Conservation (phyloP, 1,140 invertebrate species). For the Brachionus asplanchnoidis region DNA sequence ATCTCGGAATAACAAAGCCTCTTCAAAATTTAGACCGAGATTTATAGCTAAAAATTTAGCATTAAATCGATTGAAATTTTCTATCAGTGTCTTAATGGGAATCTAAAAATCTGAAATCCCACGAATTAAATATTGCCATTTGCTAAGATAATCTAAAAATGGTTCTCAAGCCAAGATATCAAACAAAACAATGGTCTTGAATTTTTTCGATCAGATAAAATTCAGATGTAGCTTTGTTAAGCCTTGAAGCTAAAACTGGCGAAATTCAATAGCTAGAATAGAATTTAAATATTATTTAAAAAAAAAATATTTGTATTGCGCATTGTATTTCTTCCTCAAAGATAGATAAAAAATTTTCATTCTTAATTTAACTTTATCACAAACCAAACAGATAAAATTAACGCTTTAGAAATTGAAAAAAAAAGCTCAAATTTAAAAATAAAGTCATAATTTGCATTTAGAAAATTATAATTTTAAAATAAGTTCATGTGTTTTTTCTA, state of each 20-base stretch:
- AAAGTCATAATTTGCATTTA: too few species aligned
- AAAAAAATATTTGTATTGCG: not conserved
- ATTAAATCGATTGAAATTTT: not conserved
- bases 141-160: not conserved
- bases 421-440: not conserved
- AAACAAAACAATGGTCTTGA: not conserved
- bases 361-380: not conserved
- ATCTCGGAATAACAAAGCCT: not conserved
- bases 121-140: not conserved
- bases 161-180: not conserved
- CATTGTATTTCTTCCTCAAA: not conserved
- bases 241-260: not conserved
- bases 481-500: too few species aligned
- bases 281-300: not conserved
- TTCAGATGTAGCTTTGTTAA: not conserved
- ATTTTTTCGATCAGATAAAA: not conserved
- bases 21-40: not conserved
- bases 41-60: not conserved
- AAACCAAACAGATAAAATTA: not conserved
- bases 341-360: not conserved
- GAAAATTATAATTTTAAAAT: too few species aligned
- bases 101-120: not conserved
- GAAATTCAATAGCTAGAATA: not conserved
- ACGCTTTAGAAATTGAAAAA: not conserved
- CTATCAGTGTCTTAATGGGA: not conserved